These are phyloP conservation scores for Calypte anna DNA, from an alignment of 2,113 vertebrate genomes.

Conservation along the genomic window DNA sequence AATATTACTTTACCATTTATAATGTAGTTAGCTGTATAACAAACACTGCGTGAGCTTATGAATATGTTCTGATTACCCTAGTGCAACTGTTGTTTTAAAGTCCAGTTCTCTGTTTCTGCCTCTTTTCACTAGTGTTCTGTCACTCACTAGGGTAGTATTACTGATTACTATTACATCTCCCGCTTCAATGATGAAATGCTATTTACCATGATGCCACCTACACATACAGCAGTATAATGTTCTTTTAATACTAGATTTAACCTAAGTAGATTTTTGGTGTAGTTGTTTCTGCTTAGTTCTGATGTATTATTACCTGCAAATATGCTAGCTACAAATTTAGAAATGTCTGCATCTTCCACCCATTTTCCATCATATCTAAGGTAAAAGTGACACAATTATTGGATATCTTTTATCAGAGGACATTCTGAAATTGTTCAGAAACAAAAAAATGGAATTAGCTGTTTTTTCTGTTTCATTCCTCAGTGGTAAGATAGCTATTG, in stretches of 20 bases:
- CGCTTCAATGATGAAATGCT: background rate
- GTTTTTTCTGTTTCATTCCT: background rate
- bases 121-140: background rate
- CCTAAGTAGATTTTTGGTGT: background rate
- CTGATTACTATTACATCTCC: background rate
- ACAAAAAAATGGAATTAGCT: background rate
- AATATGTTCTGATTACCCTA: background rate
- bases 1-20: background rate
- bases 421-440: background rate
- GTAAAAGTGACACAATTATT: background rate
- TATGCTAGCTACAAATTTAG: background rate
- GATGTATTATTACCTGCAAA: background rate
- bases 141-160: background rate
- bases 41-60: background rate
- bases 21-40: background rate
- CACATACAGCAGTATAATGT: background rate
- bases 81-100: background rate
- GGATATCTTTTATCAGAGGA: background rate
- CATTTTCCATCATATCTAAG: background rate
- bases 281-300: background rate
- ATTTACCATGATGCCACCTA: background rate
- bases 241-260: background rate
- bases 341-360: background rate
- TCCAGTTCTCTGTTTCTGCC: background rate
- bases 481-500: background rate